phyloP scores from a whole-genome alignment of 2,888 invertebrate genomes.

The Lithosia quadra region DNA sequence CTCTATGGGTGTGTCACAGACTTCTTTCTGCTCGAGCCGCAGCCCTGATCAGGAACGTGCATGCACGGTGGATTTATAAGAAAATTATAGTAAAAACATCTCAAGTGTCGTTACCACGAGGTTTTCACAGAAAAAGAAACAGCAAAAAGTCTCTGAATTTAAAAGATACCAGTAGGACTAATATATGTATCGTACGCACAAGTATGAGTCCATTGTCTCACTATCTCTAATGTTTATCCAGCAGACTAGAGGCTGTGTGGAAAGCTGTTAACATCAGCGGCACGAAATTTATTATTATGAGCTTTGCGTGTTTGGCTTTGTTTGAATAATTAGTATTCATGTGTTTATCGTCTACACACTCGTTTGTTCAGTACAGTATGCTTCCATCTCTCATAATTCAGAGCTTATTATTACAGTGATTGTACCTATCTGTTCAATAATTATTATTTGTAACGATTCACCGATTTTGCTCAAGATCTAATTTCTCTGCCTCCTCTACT shows the following conservation, averaged over 20 bases:
- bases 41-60: neutral
- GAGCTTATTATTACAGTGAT: neutral
- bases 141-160: neutral
- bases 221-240: conserved; percentile 20
- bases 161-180: neutral
- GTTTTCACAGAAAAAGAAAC: neutral
- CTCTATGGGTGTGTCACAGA: neutral
- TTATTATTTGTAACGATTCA: too few species aligned
- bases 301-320: conserved; percentile 23
- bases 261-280: conserved; percentile 28
- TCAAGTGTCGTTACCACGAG: too few species aligned
- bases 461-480: neutral
- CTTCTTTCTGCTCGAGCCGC: neutral
- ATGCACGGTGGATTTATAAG: too few species aligned
- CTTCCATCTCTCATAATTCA: neutral
- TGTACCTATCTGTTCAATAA: too few species aligned
- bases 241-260: conserved; percentile 25
- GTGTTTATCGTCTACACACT: conserved; percentile 14
- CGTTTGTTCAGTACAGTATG: neutral
- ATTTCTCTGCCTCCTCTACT: neutral
- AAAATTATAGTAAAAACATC: too few species aligned
- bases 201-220: conserved; percentile 12
- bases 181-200: neutral
- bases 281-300: conserved; percentile 28
- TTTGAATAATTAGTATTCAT: conserved; percentile 27